Evolutionary conservation across 2,797 vertebrate species (phyloP).

Genomic region (Psittacula derbiana): DNA sequence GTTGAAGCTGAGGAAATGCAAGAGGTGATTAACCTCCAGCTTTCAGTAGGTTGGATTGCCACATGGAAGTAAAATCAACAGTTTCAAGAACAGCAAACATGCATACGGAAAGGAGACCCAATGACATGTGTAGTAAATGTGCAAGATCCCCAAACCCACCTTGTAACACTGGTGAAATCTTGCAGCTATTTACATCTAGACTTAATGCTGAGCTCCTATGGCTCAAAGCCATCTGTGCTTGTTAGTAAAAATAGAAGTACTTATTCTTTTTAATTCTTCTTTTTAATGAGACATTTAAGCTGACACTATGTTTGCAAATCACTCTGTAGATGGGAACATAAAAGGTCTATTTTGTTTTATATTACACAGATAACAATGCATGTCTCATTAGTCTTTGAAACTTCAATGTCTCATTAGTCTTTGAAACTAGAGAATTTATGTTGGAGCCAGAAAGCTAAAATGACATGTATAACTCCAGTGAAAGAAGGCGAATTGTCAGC

Average conservation of each 20-base stretch:
- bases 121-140: neutral
- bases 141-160: neutral
- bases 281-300: neutral
- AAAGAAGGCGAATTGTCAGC: neutral
- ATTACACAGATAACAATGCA: neutral
- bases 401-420: neutral
- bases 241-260: neutral
- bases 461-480: neutral
- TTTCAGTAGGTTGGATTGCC: neutral
- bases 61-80: neutral
- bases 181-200: neutral
- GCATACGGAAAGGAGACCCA: neutral
- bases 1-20: neutral
- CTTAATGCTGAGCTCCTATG: neutral
- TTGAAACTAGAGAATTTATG: neutral
- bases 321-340: neutral
- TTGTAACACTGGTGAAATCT: rapidly evolving
- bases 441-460: neutral
- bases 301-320: neutral
- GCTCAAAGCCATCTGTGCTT: neutral
- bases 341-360: neutral
- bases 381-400: conserved; percentile 1
- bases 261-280: neutral
- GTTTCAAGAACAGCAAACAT: neutral
- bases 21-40: neutral